phyloP scores from a whole-genome alignment of 2,888 invertebrate genomes.

The Abrostola tripartita region DNA sequence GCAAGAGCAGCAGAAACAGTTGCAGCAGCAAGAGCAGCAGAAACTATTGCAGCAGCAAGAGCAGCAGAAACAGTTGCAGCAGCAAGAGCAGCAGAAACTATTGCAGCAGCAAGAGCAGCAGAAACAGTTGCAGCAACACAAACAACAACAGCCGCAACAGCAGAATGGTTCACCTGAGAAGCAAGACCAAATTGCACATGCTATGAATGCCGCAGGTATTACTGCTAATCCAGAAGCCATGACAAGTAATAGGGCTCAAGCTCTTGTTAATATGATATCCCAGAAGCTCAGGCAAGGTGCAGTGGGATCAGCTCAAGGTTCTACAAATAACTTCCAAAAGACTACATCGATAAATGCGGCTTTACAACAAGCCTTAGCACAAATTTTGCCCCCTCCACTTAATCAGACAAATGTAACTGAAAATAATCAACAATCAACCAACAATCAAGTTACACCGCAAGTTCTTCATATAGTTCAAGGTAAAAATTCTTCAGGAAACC shows the following conservation, averaged over 20 bases:
- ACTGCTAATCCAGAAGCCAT: slow-evolving; percentile 67
- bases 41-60: slow-evolving; percentile 19
- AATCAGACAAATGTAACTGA: slow-evolving; percentile 75
- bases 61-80: slow-evolving; percentile 10
- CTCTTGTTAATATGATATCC: slow-evolving; percentile 86
- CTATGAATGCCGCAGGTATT: slow-evolving; percentile 84
- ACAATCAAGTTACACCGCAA: slow-evolving; percentile 69
- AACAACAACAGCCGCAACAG: slow-evolving; percentile 49
- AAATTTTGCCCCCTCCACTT: slow-evolving; percentile 82
- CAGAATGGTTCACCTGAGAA: slow-evolving; percentile 71
- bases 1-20: slow-evolving; percentile 27
- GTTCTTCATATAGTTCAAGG: slow-evolving; percentile 85
- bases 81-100: slow-evolving; percentile 18
- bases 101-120: slow-evolving; percentile 22
- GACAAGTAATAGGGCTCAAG: slow-evolving; percentile 68
- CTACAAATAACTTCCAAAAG: slow-evolving; percentile 74
- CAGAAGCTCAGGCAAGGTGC: slow-evolving; percentile 81
- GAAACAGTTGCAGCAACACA: slow-evolving; percentile 13
- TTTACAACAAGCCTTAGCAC: slow-evolving; percentile 84
- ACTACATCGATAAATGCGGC: slow-evolving; percentile 79
- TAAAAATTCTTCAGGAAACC: slow-evolving; percentile 76
- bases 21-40: slow-evolving; percentile 13
- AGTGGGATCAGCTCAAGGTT: slow-evolving; percentile 58
- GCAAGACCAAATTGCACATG: slow-evolving; percentile 81
- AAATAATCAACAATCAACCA: slow-evolving; percentile 67